Evolutionary conservation across 2,888 invertebrate species (phyloP), one percentile per base, ranked within the genome.

Genomic region (Perithous albicinctus): DNA sequence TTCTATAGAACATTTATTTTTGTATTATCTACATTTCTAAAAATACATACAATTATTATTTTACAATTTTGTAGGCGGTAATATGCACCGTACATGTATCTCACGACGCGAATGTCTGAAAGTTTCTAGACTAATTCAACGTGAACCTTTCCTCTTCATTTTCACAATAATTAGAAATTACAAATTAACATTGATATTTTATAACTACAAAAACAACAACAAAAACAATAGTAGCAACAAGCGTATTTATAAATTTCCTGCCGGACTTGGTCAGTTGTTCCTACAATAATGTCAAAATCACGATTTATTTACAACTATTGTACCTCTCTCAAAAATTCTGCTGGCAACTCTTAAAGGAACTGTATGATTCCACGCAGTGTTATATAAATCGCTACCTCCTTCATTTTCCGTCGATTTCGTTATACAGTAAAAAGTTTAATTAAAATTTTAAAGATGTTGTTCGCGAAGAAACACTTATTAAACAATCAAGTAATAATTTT

Each of bases 291-390:
- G 32, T 46, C 18, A 66, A 15, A 20, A 23, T 10, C 18, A 56
- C n/a, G 1, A 56, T 66, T 59, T 26, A 66, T 66, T 43, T 35
- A 64, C 63, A 23, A 35, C 43, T 75, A 43, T 15, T 15, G 20
- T 67, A 20, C 10, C 46, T 35, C 18, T 26, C 15, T 35, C 2
- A 26, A 26, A 38, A 35, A 26, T 35, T 35, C 48, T 15, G 59
- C 59, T 67, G 67, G 59, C 51, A 74, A 74, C 74, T 74, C 54
- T n/a, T n/a, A n/a, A n/a, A 51, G 26, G 51, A 64, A 46, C 12
- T 18, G 48, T 41, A 41, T 41, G n/a, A 15, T 70, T 41, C 18
- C 41, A 46, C 18, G 12, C 32, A 46, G 26, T 59, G 20, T 18
- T 64, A 46, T 20, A 61, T 54, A 54, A 59, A 41, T 70, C 43